Percentiles rank a stretch among this genome's conserved stretches.
phyloP scores from a whole-genome alignment of 2,797 vertebrate species.

The Anisognathus igniventris region DNA sequence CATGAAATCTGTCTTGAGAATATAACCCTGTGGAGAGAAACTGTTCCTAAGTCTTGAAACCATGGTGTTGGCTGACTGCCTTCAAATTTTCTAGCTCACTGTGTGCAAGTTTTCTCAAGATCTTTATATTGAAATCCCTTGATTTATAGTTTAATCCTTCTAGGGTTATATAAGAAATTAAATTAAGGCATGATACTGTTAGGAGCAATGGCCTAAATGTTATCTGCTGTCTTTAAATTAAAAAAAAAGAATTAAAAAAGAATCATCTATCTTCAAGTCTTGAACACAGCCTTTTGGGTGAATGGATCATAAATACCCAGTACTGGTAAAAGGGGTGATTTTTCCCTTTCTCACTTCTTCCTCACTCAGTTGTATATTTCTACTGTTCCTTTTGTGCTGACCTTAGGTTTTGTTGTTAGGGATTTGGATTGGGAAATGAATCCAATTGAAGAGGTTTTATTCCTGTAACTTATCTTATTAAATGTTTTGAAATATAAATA shows the following conservation, averaged over 20 bases:
- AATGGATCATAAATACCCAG: not conserved
- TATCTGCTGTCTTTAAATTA: not conserved
- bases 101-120: not conserved
- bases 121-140: not conserved
- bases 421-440: not conserved
- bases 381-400: not conserved
- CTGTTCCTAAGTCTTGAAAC: not conserved
- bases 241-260: not conserved
- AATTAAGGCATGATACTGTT: not conserved
- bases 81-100: not conserved
- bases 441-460: not conserved
- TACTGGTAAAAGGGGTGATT: not conserved
- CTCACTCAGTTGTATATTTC: not conserved
- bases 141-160: not conserved
- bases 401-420: not conserved
- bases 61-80: not conserved
- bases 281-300: not conserved
- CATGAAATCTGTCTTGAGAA: not conserved
- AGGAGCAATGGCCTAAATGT: not conserved
- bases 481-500: not conserved
- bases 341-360: not conserved
- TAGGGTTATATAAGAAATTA: not conserved
- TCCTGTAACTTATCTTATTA: not conserved
- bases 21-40: not conserved
- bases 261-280: rapidly evolving